phyloP scores from a whole-genome alignment of 2,888 invertebrate species.

The Rhagium mordax region DNA sequence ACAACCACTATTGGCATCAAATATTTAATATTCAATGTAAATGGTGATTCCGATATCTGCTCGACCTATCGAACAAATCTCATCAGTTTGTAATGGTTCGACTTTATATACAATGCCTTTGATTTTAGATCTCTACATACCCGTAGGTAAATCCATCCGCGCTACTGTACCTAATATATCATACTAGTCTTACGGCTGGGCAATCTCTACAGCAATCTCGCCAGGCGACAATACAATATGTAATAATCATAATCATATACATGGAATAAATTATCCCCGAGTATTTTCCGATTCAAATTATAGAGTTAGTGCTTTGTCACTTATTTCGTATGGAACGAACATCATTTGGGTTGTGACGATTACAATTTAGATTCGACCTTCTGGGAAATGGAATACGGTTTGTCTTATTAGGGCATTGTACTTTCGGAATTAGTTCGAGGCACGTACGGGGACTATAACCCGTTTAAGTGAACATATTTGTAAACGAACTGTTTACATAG shows the following conservation, averaged over 20 bases:
- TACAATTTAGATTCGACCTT: conserved; percentile 36
- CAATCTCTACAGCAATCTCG: conserved; percentile 51
- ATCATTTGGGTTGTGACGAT: conserved; percentile 27
- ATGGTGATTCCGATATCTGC: conserved; percentile 13
- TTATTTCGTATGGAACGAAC: conserved; percentile 23
- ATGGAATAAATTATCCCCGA: conserved; percentile 54
- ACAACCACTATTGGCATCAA: not conserved
- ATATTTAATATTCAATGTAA: not conserved
- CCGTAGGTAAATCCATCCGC: conserved; percentile 49
- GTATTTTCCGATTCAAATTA: conserved; percentile 54
- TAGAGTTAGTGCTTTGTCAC: conserved; percentile 33
- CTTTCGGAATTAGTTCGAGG: not conserved
- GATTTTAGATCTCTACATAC: conserved; percentile 51
- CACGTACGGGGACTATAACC: not conserved
- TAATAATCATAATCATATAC: conserved; percentile 61
- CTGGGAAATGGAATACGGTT: conserved; percentile 24
- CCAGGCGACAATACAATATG: conserved; percentile 58
- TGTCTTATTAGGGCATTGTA: conserved; percentile 12
- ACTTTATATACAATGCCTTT: conserved; percentile 49
- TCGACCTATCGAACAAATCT: conserved; percentile 40
- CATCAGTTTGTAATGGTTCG: conserved; percentile 40
- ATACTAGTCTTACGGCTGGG: conserved; percentile 45
- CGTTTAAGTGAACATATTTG: not conserved
- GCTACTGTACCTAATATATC: conserved; percentile 57
- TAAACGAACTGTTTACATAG: not conserved